Conservation (phyloP, 2,888 invertebrate genomes). For the Drosophila siamana region DNA sequence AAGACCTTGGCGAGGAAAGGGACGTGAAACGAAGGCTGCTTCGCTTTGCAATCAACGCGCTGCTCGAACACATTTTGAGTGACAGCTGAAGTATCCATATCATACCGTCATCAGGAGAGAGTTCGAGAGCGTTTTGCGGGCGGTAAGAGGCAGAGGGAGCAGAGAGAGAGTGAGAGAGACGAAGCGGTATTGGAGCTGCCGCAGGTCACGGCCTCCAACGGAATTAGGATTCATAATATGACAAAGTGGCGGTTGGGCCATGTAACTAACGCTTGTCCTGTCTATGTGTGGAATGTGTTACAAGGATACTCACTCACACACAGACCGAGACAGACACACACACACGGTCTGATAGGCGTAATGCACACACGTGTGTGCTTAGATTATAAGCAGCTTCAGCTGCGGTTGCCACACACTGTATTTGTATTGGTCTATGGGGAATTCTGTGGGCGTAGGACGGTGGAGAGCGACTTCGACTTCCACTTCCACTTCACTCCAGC, state of each 20-base stretch:
- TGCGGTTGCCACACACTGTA: slow-evolving; percentile 61
- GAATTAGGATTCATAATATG: slow-evolving; percentile 80
- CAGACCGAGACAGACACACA: slow-evolving; percentile 11
- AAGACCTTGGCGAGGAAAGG: slow-evolving; percentile 15
- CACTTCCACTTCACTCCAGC: no score
- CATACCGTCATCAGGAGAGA: slow-evolving; percentile 72
- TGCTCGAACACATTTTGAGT: slow-evolving; percentile 58
- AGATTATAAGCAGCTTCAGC: slow-evolving; percentile 72
- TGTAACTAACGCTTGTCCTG: slow-evolving; percentile 70
- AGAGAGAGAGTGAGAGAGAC: neutral
- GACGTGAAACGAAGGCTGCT: no score
- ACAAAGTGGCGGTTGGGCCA: slow-evolving; percentile 65
- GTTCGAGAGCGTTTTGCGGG: neutral
- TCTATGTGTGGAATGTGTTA: slow-evolving; percentile 35
- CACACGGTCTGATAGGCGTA: slow-evolving; percentile 2
- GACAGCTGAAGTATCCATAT: slow-evolving; percentile 78
- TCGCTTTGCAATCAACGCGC: slow-evolving; percentile 65
- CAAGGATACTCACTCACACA: slow-evolving; percentile 29
- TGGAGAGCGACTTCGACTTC: slow-evolving; percentile 1
- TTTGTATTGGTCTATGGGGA: slow-evolving; percentile 72
- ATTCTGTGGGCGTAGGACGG: neutral
- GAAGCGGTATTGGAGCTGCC: slow-evolving; percentile 28
- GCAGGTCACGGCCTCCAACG: slow-evolving; percentile 62
- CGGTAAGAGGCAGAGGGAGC: no score
- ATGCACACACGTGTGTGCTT: slow-evolving; percentile 52